phyloP scores from a whole-genome alignment of 2,797 vertebrate genomes.

The Melanotaenia trifasciata region DNA sequence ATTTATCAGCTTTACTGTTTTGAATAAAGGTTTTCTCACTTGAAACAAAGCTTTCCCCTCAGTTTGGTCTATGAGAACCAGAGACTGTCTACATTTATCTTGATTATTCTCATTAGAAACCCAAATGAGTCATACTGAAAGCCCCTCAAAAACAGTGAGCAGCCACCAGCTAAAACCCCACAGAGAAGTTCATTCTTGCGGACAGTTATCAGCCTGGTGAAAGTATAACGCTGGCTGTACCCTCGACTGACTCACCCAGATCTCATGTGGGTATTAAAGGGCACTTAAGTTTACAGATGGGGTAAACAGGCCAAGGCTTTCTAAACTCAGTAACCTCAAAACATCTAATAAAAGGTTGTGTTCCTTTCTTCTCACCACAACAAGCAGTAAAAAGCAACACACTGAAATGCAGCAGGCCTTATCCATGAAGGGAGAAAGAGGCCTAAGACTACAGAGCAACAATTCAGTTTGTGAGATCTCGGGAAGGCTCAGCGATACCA shows the following conservation, averaged over 20 bases:
- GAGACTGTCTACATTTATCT: too few relatives aligned
- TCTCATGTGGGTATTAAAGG: slow-evolving; percentile 9
- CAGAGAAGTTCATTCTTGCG: neutral
- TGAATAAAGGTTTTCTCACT: neutral
- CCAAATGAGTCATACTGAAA: neutral
- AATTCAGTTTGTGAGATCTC: too few relatives aligned
- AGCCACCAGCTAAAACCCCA: neutral
- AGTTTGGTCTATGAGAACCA: neutral
- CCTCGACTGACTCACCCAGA: neutral
- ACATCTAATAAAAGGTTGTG: neutral
- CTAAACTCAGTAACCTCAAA: neutral
- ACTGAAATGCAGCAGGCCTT: neutral
- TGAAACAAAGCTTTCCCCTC: neutral
- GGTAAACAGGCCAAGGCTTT: neutral
- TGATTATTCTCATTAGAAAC: neutral
- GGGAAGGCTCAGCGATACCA: neutral
- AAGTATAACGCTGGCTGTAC: neutral
- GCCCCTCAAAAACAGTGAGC: neutral
- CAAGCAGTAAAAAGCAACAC: neutral
- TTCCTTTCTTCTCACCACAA: slow-evolving; percentile 1
- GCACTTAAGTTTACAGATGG: slow-evolving; percentile 2
- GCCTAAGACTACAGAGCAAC: too few relatives aligned
- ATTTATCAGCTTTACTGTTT: neutral
- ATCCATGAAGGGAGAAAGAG: neutral
- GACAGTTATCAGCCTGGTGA: neutral